Percentiles rank a stretch among this genome's conserved stretches.
Evolutionary conservation across 2,888 invertebrate species (phyloP).

Genomic region (Pasiphila rectangulata): DNA sequence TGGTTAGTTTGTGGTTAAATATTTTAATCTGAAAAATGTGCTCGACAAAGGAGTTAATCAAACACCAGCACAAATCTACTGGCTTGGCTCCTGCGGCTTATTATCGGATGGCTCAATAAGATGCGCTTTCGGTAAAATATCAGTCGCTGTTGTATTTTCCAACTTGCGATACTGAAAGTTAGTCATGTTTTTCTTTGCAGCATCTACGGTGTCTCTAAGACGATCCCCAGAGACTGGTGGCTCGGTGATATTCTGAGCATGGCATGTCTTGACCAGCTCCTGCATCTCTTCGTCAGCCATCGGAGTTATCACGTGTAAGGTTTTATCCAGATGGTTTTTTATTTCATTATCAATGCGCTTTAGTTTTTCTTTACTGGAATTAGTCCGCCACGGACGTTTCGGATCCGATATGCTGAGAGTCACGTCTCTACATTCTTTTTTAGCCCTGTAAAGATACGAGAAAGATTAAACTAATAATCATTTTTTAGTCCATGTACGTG

Average conservation of each 20-base stretch:
- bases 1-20: too few species aligned
- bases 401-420: slow-evolving; percentile 44
- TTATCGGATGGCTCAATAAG: slow-evolving; percentile 10
- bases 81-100: background rate
- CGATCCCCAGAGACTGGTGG: slow-evolving; percentile 43
- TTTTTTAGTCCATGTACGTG: too few species aligned
- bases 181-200: slow-evolving; percentile 59
- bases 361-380: slow-evolving; percentile 62
- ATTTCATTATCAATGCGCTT: slow-evolving; percentile 62
- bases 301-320: slow-evolving; percentile 47
- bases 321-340: slow-evolving; percentile 58
- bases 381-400: slow-evolving; percentile 67
- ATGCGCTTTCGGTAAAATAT: slow-evolving; percentile 56
- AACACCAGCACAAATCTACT: slow-evolving; percentile 4
- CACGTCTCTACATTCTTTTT: slow-evolving; percentile 36
- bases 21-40: background rate
- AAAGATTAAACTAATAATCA: slow-evolving; percentile 21
- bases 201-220: slow-evolving; percentile 58
- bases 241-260: slow-evolving; percentile 38
- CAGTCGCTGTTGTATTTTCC: slow-evolving; percentile 61
- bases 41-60: background rate
- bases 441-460: slow-evolving; percentile 46
- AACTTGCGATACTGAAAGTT: slow-evolving; percentile 65
- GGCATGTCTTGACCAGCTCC: slow-evolving; percentile 54
- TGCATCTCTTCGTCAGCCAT: slow-evolving; percentile 54